Percentiles rank a stretch among this genome's conserved stretches.
Conservation (phyloP, 2,888 invertebrate genomes). For the Poecilobothrus nobilitatus region DNA sequence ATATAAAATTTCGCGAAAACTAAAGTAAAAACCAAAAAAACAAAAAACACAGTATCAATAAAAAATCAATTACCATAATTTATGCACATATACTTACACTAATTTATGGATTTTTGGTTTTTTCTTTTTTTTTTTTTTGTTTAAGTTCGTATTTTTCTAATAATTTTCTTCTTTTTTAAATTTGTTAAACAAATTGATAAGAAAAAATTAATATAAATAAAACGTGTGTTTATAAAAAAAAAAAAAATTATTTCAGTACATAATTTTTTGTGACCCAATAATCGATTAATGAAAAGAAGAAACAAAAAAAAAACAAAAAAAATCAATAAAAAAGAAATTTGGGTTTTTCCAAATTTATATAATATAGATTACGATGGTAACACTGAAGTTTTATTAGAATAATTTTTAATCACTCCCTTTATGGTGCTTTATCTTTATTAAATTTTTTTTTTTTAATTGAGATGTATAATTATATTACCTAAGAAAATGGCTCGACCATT, state of each 20-base stretch:
- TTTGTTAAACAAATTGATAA: too few species aligned
- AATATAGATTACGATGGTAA: background rate
- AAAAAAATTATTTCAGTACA: background rate
- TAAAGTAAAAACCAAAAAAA: background rate
- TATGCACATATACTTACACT: background rate
- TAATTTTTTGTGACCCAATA: slow-evolving; percentile 6
- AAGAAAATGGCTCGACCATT: too few species aligned
- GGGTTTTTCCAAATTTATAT: background rate
- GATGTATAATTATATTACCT: too few species aligned
- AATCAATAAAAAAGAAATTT: background rate
- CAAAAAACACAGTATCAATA: background rate
- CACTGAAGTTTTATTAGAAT: too few species aligned
- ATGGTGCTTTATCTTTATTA: too few species aligned
- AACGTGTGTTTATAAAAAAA: too few species aligned
- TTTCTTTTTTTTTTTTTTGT: background rate
- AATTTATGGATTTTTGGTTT: background rate
- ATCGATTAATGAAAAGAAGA: background rate
- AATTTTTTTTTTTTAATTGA: too few species aligned
- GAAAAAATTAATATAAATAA: too few species aligned
- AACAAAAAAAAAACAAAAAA: too few species aligned
- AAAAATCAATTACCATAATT: slow-evolving; percentile 1
- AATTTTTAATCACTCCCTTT: too few species aligned
- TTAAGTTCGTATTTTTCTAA: background rate
- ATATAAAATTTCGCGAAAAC: too few species aligned
- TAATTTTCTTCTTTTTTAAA: background rate